Base-by-base conservation (phyloP, 2,113 vertebrate genomes). In the Oophaga pumilio region DNA sequence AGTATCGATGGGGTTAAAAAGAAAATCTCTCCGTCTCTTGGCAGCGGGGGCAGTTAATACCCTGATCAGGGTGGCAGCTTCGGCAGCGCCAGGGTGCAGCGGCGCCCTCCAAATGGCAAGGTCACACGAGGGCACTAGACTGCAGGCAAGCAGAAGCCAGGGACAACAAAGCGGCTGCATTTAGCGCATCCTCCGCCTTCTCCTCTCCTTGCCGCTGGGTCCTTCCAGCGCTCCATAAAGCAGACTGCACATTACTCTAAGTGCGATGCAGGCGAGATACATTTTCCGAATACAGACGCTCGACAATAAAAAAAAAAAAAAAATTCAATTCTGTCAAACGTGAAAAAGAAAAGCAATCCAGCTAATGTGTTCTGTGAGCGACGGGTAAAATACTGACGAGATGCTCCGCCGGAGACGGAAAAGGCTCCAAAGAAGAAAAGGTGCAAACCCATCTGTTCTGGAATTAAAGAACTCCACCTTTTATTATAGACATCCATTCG, bases 201-300 rank as follows among this genome's bases (percentile, higher is more conserved):
- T 85, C 69, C 15, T 24, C 69, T 85, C 71, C 56, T 62, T 17
- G 84, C 84, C 84, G 76, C 71, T 62, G 84, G 84, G 53, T 85
- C 26, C 28, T 28, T 60, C 22, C 81, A 69, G 12, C 43, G n/a
- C 68, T 53, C 50, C 68, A 73, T 69, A 84, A 20, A 69, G n/a
- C 64, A 71, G 82, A 10, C 26, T 12, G 68, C 28, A 43, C 53
- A 74, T 76, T 85, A 60, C 56, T 76, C 28, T 62, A 49, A 60
- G 71, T 74, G 57, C 66, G 9, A 20, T 6, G 82, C 64, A 28
- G 49, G 24, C 49, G 17, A 57, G 10, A 24, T 76, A 20, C 60
- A 64, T 26, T 50, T 28, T 14, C 57, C 26, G 59, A 85, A 53
- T 77, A 26, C 73, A 85, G 43, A 77, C n/a, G 20, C 56, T 62